Conservation (phyloP, 2,113 vertebrate species). For the Suncus etruscus region DNA sequence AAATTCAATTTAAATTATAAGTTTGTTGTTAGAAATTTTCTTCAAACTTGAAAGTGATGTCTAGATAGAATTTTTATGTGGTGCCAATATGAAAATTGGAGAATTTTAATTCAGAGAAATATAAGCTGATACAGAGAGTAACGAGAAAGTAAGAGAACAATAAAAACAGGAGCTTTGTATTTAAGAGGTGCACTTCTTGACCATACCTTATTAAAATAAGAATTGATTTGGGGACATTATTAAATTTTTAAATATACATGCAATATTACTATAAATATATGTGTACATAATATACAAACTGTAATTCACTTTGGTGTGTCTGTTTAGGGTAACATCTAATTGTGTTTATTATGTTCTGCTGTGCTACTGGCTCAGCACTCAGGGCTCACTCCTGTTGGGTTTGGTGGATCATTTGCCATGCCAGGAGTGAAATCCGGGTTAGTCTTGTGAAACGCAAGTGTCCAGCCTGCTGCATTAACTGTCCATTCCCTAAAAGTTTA, state of each 20-base stretch:
- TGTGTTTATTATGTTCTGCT: too few relatives aligned
- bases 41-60: neutral
- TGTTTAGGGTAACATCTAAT: too few relatives aligned
- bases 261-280: neutral
- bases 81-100: neutral
- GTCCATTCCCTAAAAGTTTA: too few relatives aligned
- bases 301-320: too few relatives aligned
- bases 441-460: too few relatives aligned
- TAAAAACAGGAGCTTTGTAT: neutral
- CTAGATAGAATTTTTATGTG: neutral
- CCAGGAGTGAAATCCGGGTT: too few relatives aligned
- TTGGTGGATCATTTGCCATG: too few relatives aligned
- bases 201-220: neutral
- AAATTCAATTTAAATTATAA: neutral
- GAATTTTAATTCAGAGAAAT: neutral
- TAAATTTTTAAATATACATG: neutral
- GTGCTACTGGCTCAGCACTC: too few relatives aligned
- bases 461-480: too few relatives aligned
- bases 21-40: neutral
- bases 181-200: conserved; percentile 11
- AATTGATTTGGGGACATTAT: neutral
- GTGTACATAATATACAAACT: neutral
- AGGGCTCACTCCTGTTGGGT: too few relatives aligned
- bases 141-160: neutral
- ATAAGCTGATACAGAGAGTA: neutral